Base-by-base conservation (phyloP, 2,113 vertebrate species). In the Urocolius indicus region DNA sequence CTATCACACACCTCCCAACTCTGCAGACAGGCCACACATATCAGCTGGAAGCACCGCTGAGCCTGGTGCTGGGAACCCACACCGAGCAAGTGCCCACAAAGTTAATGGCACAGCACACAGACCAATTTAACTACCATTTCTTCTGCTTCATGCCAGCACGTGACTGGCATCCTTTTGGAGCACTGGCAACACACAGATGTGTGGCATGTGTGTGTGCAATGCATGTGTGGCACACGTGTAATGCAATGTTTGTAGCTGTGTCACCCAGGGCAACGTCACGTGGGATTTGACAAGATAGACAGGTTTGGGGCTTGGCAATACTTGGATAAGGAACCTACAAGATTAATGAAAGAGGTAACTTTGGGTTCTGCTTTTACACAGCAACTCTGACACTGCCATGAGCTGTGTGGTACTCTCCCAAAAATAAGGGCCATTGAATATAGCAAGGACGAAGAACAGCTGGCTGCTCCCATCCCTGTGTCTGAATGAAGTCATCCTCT, bases 81-180 rank as follows among this genome's bases (percentile, higher is more conserved):
- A 0, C 49, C 5, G 62, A 3, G 1, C 8, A 58, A 48, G 27
- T 79, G 41, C 45, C 77, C n/a, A 2, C 11, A 8, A 41, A 75
- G n/a, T 63, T 49, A 67, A 51, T 43, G 59, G 69, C 55, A 71
- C 6, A 38, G 55, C 3, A 43, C 14, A 41, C 29, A n/a, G 51
- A 71, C 13, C 34, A 16, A 26, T 22, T 78, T 36, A 1, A 43
- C 84, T 85, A 48, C 57, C 23, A 68, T 38, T 51, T 27, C 17
- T 34, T 75, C 66, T 81, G 36, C 20, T 57, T 90, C 54, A 10
- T 55, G 89, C 77, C 72, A 86, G 88, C 72, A 81, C 92, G 83
- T 6, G 29, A 55, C 36, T 14, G 71, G 30, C 68, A 75, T 9
- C 45, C n/a, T 58, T 63, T n/a, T 24, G 19, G 41, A 57, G 66